Conservation (phyloP, 1,140 invertebrate genomes). For the Adelges cooleyi region DNA sequence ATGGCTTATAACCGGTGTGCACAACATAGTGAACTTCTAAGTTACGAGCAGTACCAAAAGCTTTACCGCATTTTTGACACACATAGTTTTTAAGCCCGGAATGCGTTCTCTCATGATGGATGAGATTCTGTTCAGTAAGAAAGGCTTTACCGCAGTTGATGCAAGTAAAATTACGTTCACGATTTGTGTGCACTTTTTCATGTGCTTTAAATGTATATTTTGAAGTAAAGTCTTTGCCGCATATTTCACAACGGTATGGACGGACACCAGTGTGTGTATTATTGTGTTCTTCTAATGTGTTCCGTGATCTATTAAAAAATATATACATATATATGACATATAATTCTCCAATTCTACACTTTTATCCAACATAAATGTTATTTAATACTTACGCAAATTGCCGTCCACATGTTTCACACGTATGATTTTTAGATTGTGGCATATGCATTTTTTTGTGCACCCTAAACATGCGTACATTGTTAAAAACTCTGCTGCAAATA, state of each 20-base stretch:
- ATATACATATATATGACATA: not conserved
- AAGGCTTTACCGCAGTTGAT: slow-evolving; percentile 57
- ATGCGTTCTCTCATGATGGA: slow-evolving; percentile 60
- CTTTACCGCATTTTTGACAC: slow-evolving; percentile 63
- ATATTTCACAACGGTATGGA: slow-evolving; percentile 53
- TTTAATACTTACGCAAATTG: slow-evolving; percentile 42
- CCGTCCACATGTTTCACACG: slow-evolving; percentile 52
- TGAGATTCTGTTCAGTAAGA: slow-evolving; percentile 59
- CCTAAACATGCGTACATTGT: slow-evolving; percentile 47
- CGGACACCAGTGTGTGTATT: slow-evolving; percentile 56
- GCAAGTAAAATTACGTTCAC: slow-evolving; percentile 56
- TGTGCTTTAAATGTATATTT: slow-evolving; percentile 66
- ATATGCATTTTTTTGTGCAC: slow-evolving; percentile 53
- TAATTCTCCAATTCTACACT: not conserved
- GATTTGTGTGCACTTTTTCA: slow-evolving; percentile 56
- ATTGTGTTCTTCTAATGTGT: slow-evolving; percentile 55
- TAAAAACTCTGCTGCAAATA: slow-evolving; percentile 51
- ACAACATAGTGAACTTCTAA: slow-evolving; percentile 60
- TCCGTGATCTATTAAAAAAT: slow-evolving; percentile 44
- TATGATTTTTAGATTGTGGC: slow-evolving; percentile 49
- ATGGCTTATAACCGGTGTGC: slow-evolving; percentile 58
- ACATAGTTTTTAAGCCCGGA: slow-evolving; percentile 54
- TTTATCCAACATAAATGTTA: not conserved
- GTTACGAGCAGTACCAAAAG: slow-evolving; percentile 61
- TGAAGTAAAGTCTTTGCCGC: slow-evolving; percentile 60